phyloP scores from a whole-genome alignment of 2,888 invertebrate species.

The Drosophila longiperda region DNA sequence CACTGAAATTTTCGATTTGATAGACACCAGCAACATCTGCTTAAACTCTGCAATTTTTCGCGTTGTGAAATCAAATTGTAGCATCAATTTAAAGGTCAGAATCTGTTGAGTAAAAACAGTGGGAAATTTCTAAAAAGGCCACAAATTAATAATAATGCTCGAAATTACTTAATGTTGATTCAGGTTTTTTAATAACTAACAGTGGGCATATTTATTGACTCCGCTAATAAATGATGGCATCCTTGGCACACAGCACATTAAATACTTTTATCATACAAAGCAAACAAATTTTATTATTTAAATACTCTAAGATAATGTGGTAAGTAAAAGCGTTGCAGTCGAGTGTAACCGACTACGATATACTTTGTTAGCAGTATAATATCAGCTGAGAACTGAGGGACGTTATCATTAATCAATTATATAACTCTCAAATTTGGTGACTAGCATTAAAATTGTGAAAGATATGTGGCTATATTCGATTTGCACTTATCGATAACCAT shows the following conservation, averaged over 20 bases:
- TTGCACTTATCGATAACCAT: neutral
- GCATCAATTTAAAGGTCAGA: too few species aligned
- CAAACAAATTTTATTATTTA: neutral
- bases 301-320: neutral
- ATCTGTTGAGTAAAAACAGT: neutral
- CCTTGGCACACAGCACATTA: neutral
- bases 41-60: neutral
- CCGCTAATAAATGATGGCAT: neutral
- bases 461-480: neutral
- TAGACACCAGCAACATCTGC: neutral
- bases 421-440: neutral
- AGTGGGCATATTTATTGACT: neutral
- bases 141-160: neutral
- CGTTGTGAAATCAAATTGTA: neutral
- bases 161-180: neutral
- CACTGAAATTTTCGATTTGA: neutral
- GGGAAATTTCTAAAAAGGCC: neutral
- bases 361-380: neutral
- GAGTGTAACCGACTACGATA: neutral
- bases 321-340: neutral
- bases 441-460: too few species aligned
- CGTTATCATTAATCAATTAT: neutral
- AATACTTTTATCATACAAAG: neutral
- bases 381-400: neutral
- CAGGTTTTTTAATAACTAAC: neutral